A percentile compares a stretch with the other conserved stretches of the same genome.
These are phyloP conservation scores for Drosophila nigritarsus DNA, from an alignment of 2,888 invertebrate species.

Conservation along the genomic window DNA sequence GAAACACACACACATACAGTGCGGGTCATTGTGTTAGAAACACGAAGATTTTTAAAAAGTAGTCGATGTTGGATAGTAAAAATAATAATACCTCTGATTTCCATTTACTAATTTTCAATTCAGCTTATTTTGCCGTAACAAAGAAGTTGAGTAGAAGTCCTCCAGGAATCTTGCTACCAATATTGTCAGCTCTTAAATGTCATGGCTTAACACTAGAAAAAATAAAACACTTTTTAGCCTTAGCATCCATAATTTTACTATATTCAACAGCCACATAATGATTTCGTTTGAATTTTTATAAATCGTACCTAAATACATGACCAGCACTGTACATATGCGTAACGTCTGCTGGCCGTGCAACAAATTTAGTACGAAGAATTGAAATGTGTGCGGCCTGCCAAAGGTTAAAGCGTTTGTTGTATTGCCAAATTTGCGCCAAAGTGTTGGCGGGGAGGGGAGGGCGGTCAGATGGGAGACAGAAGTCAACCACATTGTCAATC, in stretches of 20 bases:
- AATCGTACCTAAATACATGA: background rate
- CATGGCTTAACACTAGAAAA: no score
- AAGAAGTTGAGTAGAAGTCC: no score
- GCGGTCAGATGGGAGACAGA: conserved; percentile 4
- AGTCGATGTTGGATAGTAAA: no score
- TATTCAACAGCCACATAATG: background rate
- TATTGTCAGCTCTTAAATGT: no score
- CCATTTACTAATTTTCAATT: no score
- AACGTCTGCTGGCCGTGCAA: conserved; percentile 36
- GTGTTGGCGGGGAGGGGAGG: background rate
- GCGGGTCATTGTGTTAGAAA: background rate
- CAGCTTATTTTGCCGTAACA: no score
- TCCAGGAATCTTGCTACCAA: no score
- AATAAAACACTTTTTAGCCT: no score
- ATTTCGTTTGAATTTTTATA: background rate
- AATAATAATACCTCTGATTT: no score
- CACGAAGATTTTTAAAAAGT: no score
- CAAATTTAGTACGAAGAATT: conserved; percentile 57
- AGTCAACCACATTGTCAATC: conserved; percentile 77
- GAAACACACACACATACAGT: conserved; percentile 5
- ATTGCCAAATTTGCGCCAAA: conserved; percentile 66
- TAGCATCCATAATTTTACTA: background rate
- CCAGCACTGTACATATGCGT: conserved; percentile 3
- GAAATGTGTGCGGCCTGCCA: conserved; percentile 77
- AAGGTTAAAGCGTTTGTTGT: conserved; percentile 76